Conservation (phyloP, 1,140 invertebrate species). For the Conus betulinus region DNA sequence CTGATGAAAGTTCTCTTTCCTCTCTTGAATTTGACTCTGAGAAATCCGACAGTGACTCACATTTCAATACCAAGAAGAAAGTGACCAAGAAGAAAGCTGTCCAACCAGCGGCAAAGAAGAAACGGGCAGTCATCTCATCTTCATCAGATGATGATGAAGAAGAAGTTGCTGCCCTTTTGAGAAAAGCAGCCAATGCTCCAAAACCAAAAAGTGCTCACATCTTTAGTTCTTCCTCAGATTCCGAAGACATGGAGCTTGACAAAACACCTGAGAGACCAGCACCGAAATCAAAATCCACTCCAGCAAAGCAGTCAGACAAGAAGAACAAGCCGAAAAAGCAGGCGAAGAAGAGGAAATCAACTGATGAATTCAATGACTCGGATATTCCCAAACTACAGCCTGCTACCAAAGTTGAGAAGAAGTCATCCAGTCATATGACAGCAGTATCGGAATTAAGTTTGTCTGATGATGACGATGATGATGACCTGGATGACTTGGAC, state of each 20-base stretch:
- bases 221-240: constrained; percentile 45
- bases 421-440: constrained; percentile 21
- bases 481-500: constrained; percentile 41
- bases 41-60: constrained; percentile 21
- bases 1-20: constrained; percentile 22
- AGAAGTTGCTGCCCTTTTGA: constrained; percentile 45
- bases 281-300: constrained; percentile 27
- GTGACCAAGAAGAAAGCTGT: constrained; percentile 60
- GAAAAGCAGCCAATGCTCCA: constrained; percentile 26
- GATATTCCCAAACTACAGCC: constrained; percentile 37
- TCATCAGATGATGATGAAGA: constrained; percentile 48
- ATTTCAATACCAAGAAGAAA: constrained; percentile 29
- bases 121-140: constrained; percentile 35
- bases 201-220: constrained; percentile 32
- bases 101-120: constrained; percentile 42
- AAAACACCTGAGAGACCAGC: constrained; percentile 28
- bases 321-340: constrained; percentile 33
- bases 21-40: constrained; percentile 27
- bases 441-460: constrained; percentile 43
- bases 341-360: constrained; percentile 38
- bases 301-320: constrained; percentile 31
- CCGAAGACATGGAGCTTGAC: constrained; percentile 41
- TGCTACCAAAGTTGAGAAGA: constrained; percentile 20
- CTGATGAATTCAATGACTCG: constrained; percentile 54
- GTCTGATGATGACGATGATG: constrained; percentile 46